Conservation (phyloP, 2,797 vertebrate genomes). For the Pangasius krempfi region DNA sequence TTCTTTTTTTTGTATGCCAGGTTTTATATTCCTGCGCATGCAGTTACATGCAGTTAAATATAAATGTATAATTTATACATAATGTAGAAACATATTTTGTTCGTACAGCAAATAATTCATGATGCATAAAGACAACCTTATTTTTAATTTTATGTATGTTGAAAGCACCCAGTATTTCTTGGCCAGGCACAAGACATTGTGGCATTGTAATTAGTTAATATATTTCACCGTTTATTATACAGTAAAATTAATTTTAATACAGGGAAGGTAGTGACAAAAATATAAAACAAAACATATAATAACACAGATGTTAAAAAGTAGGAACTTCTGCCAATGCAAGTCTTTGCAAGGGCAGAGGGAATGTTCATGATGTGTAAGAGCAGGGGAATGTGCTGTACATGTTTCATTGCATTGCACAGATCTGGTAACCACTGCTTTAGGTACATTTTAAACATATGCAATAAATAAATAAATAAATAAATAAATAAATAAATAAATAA, state of each 20-base stretch:
- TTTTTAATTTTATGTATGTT: no score
- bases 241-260: background rate
- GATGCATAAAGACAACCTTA: no score
- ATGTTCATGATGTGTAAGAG: background rate
- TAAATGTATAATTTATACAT: no score
- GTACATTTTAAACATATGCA: background rate
- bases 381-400: background rate
- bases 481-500: no score
- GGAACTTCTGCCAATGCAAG: background rate
- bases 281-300: background rate
- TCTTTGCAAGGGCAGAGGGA: background rate
- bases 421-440: background rate
- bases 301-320: background rate
- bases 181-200: background rate
- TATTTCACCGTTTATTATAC: background rate
- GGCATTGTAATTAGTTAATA: background rate
- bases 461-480: no score
- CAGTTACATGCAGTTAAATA: no score
- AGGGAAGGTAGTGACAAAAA: background rate
- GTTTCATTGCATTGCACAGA: background rate
- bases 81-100: no score
- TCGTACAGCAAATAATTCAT: no score
- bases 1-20: no score
- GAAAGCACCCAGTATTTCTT: background rate
- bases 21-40: no score